phyloP scores from a whole-genome alignment of 2,888 invertebrate genomes.

The Drosophila quasianomalipes region DNA sequence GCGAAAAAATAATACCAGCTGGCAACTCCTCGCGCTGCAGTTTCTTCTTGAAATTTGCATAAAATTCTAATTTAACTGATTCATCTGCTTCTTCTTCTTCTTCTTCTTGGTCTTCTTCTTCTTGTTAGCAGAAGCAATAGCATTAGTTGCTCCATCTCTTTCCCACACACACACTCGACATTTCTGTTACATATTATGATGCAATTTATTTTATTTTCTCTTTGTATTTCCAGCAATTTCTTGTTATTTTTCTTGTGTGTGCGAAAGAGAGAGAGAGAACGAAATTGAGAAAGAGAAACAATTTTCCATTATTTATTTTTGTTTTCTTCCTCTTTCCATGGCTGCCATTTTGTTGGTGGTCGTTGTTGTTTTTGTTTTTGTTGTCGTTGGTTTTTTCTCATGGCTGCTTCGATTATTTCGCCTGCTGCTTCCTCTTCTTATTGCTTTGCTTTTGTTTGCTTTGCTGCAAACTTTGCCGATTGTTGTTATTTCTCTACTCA shows the following conservation, averaged over 20 bases:
- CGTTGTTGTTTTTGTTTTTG: slow-evolving; percentile 21
- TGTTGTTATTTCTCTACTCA: slow-evolving; percentile 49
- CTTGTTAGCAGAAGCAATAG: slow-evolving; percentile 18
- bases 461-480: slow-evolving; percentile 54
- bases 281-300: slow-evolving; percentile 66
- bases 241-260: slow-evolving; percentile 67
- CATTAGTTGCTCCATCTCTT: slow-evolving; percentile 31
- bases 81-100: slow-evolving; percentile 32
- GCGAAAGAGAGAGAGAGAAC: slow-evolving; percentile 20
- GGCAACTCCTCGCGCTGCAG: slow-evolving; percentile 23
- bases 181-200: slow-evolving; percentile 66
- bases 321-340: slow-evolving; percentile 43
- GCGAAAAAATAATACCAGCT: background rate
- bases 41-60: slow-evolving; percentile 76
- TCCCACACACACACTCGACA: slow-evolving; percentile 15
- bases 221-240: slow-evolving; percentile 75
- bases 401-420: slow-evolving; percentile 62
- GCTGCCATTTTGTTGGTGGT: slow-evolving; percentile 55
- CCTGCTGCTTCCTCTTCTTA: slow-evolving; percentile 47
- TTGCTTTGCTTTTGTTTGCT: slow-evolving; percentile 62
- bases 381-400: slow-evolving; percentile 59
- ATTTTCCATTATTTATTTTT: slow-evolving; percentile 81
- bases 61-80: slow-evolving; percentile 83
- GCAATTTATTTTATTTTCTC: slow-evolving; percentile 79
- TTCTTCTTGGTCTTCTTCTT: slow-evolving; percentile 27